These are phyloP conservation scores for Scopus umbretta DNA, from an alignment of 2,113 vertebrate species.

Conservation along the genomic window DNA sequence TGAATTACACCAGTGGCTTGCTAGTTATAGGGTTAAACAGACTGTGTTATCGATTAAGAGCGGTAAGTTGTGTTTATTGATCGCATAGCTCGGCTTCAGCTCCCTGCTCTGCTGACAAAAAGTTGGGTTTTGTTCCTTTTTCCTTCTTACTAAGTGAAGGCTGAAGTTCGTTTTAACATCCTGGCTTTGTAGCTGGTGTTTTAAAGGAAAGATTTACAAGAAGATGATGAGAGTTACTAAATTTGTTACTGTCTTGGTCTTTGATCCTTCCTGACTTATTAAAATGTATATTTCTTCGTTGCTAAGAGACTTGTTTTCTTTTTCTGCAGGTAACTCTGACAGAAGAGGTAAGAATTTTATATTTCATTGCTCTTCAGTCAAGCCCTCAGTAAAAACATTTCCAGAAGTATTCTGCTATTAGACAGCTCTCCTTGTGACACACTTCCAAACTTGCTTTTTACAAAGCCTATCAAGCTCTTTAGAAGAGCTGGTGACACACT, in stretches of 20 bases:
- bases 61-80: background rate
- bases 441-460: background rate
- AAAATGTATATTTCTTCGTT: background rate
- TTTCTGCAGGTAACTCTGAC: constrained; percentile 72
- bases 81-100: background rate
- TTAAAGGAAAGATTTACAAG: background rate
- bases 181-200: background rate
- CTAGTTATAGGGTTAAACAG: background rate
- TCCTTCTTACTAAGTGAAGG: background rate
- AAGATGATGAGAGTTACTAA: background rate
- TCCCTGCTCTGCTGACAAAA: background rate
- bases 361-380: background rate
- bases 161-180: background rate
- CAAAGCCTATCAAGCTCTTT: background rate
- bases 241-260: constrained; percentile 13
- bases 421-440: background rate
- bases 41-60: background rate
- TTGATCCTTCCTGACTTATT: constrained; percentile 18
- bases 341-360: constrained; percentile 67
- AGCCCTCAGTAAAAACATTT: background rate
- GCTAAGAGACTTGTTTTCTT: constrained; percentile 62
- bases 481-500: background rate
- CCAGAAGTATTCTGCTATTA: background rate
- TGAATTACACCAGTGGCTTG: background rate
- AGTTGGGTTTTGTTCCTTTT: background rate